Base-by-base conservation (phyloP, 2,797 vertebrate genomes). In the Gambusia yucatana region DNA sequence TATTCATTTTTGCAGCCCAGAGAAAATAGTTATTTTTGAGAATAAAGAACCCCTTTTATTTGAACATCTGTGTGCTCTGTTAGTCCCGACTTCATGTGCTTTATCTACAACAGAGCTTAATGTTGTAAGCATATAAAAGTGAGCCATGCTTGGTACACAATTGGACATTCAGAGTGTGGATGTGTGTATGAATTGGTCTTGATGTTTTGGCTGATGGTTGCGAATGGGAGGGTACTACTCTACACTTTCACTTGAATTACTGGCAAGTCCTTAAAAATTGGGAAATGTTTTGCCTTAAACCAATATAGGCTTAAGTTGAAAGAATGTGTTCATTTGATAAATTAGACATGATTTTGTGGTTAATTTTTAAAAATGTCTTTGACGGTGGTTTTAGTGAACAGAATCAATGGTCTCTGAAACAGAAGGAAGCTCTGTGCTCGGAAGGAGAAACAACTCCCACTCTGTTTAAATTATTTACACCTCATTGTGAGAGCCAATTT, bases 391-490 rank as follows among this genome's bases (percentile, higher is more conserved):
- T 41, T n/a, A 22, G 0, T 30, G 6, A 59, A n/a, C 55, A n/a
- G 7, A 30, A 55, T 77, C 50, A n/a, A 59, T 46, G 6, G 17
- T 46, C 65, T 43, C 43, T 73, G 46, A 67, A 46, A 63, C 9
- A n/a, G 4, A 65, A 36, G 6, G 4, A 20, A 48, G 57, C 36
- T 47, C 22, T 63, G 43, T 25, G 48, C 57, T 44, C 61, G 39
- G 61, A 16, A 22, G 52, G 33, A 3, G 36, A 16, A 61, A 44
- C 4, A 48, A 39, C 59, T 46, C 46, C 16, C 50, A 65, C 43
- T 69, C 61, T 73, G 33, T 71, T 39, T 47, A 71, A 84, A 78
- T 78, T 78, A 72, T 73, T 72, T 71, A 75, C 30, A 44, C 52
- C 20, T 72, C 17, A 69, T 77, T 39, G 77, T 69, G 16, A 75